A percentile compares a stretch with the other conserved stretches of the same genome.
phyloP scores from a whole-genome alignment of 2,888 invertebrate genomes.

The Hyalella azteca region DNA sequence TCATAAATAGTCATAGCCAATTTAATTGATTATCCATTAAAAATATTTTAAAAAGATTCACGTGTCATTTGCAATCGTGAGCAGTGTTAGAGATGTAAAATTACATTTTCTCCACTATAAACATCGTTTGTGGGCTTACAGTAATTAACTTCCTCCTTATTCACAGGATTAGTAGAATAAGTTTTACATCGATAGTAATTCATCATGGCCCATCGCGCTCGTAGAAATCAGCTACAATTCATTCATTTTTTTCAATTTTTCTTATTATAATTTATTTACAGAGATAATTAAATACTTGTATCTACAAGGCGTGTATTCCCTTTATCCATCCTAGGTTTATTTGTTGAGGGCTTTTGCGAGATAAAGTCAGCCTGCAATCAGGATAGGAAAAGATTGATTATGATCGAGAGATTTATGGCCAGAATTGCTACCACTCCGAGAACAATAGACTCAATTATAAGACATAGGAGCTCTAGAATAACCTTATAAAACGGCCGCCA shows the following conservation, averaged over 20 bases:
- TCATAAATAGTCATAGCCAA: not conserved
- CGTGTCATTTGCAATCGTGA: not conserved
- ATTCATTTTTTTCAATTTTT: no score
- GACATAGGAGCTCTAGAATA: not conserved
- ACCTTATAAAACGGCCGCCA: not conserved
- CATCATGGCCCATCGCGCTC: no score
- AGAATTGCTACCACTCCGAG: not conserved
- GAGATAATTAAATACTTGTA: not conserved
- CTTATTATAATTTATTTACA: not conserved
- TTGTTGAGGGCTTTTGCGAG: not conserved
- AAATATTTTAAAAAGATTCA: not conserved
- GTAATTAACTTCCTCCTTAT: not conserved
- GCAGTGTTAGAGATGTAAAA: no score
- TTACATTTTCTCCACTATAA: no score
- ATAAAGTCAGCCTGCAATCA: not conserved
- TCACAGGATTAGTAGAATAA: not conserved
- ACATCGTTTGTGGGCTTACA: no score
- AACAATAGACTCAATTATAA: constrained; percentile 17
- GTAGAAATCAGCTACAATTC: no score
- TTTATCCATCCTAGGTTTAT: not conserved
- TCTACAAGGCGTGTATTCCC: not conserved
- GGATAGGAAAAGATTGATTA: not conserved
- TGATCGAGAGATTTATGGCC: not conserved
- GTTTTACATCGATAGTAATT: no score
- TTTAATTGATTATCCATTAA: not conserved